phyloP scores from a whole-genome alignment of 2,888 invertebrate species.

The Lasioglossum calceatum region DNA sequence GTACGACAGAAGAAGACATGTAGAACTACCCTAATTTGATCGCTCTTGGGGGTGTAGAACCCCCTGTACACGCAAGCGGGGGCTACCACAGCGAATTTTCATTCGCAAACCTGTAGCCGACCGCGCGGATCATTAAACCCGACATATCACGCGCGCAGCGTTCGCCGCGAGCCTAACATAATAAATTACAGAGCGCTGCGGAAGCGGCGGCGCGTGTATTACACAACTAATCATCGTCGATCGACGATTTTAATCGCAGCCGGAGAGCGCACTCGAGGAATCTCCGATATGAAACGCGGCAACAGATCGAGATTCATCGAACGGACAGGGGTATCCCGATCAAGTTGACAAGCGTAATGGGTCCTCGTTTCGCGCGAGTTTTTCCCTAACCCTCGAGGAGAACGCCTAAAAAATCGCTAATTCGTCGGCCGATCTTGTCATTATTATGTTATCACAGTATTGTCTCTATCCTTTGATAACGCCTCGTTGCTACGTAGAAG shows the following conservation, averaged over 20 bases:
- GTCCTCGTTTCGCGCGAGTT: slow-evolving; percentile 33
- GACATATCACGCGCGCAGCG: neutral
- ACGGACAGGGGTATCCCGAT: slow-evolving; percentile 38
- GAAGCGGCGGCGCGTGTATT: neutral
- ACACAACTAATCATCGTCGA: slow-evolving; percentile 15
- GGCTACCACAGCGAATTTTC: neutral
- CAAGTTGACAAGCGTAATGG: slow-evolving; percentile 47
- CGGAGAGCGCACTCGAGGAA: slow-evolving; percentile 32
- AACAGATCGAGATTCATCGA: slow-evolving; percentile 53
- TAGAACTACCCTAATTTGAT: neutral
- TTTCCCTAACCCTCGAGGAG: slow-evolving; percentile 1
- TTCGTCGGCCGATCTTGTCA: neutral
- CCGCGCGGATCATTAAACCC: neutral
- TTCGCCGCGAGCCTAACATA: neutral
- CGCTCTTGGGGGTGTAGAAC: neutral
- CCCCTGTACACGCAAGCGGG: neutral
- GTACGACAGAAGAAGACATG: neutral
- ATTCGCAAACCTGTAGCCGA: neutral
- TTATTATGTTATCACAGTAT: neutral
- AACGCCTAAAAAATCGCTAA: slow-evolving; percentile 14
- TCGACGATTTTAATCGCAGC: slow-evolving; percentile 15
- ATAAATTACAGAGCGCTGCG: neutral
- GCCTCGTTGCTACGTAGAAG: neutral
- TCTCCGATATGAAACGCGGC: slow-evolving; percentile 38
- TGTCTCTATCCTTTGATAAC: neutral